A percentile compares a stretch with the other conserved stretches of the same genome.
These are phyloP conservation scores for Tanytarsus gracilentus DNA, from an alignment of 2,888 invertebrate genomes.

Conservation along the genomic window DNA sequence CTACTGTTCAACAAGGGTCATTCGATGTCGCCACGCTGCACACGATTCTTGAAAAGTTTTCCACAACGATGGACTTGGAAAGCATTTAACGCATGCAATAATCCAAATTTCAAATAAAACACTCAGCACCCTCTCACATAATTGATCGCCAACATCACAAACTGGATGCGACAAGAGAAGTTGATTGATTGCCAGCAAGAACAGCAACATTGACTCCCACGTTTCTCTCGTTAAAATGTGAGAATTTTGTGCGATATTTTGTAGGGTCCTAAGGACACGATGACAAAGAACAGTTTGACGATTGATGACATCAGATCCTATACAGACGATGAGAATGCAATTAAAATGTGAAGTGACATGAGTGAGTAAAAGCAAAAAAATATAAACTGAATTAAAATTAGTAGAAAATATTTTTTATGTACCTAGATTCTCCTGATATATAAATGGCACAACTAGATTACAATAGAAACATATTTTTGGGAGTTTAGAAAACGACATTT, in stretches of 20 bases:
- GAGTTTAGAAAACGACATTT: not conserved
- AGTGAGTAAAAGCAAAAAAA: not conserved
- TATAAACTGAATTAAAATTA: not conserved
- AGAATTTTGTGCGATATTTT: conserved; percentile 69
- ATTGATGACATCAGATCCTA: conserved; percentile 82
- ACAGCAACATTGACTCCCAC: conserved; percentile 81
- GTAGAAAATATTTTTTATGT: conserved; percentile 38
- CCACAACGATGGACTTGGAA: conserved; percentile 93
- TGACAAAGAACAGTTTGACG: conserved; percentile 91
- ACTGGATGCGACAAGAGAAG: conserved; percentile 86
- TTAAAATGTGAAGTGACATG: not conserved
- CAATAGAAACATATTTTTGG: conserved; percentile 9
- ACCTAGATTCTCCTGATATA: conserved; percentile 82
- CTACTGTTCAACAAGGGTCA: conserved; percentile 87
- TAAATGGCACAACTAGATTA: conserved; percentile 82
- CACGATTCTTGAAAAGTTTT: conserved; percentile 89
- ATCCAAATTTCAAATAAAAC: conserved; percentile 81
- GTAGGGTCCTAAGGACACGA: conserved; percentile 75
- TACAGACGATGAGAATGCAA: not conserved
- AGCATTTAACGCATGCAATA: conserved; percentile 58
- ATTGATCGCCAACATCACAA: conserved; percentile 87
- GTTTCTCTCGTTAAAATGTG: conserved; percentile 70
- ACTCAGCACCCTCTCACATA: conserved; percentile 87
- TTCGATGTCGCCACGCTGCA: conserved; percentile 87
- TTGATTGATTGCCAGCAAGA: conserved; percentile 84